phyloP scores from a whole-genome alignment of 2,888 invertebrate genomes.

The Sarcophaga caerulescens region DNA sequence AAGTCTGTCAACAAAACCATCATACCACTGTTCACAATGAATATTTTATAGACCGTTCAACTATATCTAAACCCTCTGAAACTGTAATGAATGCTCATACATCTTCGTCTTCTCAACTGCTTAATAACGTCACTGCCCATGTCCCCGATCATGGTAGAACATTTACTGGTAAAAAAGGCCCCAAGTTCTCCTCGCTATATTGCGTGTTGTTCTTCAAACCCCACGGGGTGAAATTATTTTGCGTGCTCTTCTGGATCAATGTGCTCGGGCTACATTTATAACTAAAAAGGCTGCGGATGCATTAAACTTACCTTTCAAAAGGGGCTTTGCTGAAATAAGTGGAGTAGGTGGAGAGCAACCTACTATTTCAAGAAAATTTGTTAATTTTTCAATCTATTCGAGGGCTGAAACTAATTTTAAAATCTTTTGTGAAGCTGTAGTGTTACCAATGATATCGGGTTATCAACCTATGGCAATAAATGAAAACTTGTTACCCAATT shows the following conservation, averaged over 20 bases:
- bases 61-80: not conserved
- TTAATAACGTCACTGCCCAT: constrained; percentile 1
- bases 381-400: constrained; percentile 33
- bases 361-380: constrained; percentile 12
- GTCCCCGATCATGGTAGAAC: constrained; percentile 3
- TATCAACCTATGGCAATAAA: constrained; percentile 35
- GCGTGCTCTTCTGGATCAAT: constrained; percentile 49
- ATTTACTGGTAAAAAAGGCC: constrained; percentile 5
- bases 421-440: constrained; percentile 38
- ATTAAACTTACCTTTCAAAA: constrained; percentile 24
- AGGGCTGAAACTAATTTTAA: constrained; percentile 20
- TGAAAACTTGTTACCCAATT: constrained; percentile 15
- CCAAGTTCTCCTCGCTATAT: constrained; percentile 20
- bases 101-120: not conserved
- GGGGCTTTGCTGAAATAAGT: constrained; percentile 30
- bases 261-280: constrained; percentile 53
- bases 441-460: constrained; percentile 36
- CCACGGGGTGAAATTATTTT: constrained; percentile 15
- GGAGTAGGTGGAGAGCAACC: constrained; percentile 36
- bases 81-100: not conserved
- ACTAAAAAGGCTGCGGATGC: constrained; percentile 33
- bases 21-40: constrained; percentile 39
- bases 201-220: constrained; percentile 9
- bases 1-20: constrained; percentile 19
- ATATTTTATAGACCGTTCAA: not conserved